Conservation (phyloP, 2,888 invertebrate species). For the Acleris laterana region DNA sequence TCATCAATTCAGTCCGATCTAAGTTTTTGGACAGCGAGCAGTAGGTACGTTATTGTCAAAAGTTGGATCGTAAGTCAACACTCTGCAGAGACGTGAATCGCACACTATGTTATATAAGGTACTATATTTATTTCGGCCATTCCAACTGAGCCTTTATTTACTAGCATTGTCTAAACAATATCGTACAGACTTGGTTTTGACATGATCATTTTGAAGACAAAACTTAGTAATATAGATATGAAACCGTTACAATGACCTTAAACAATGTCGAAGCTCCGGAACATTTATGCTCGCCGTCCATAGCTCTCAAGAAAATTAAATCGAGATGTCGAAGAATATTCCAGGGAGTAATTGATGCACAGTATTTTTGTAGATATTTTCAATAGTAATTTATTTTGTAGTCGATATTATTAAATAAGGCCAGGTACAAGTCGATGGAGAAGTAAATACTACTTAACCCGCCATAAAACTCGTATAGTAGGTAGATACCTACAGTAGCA, state of each 20-base stretch:
- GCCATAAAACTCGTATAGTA: too few species aligned
- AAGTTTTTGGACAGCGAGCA: neutral
- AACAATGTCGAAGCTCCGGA: too few species aligned
- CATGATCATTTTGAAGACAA: too few species aligned
- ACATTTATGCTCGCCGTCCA: neutral
- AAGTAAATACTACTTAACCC: neutral
- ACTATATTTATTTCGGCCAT: too few species aligned
- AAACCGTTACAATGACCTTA: too few species aligned
- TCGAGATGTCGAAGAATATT: neutral
- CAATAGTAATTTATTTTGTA: conserved; percentile 1
- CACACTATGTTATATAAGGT: too few species aligned
- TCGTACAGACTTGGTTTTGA: too few species aligned
- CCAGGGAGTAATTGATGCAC: neutral
- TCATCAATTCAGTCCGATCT: too few species aligned
- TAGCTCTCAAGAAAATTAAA: neutral
- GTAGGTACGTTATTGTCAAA: neutral
- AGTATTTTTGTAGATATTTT: conserved; percentile 14
- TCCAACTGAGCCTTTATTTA: too few species aligned
- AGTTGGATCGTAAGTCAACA: neutral
- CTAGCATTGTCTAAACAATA: too few species aligned
- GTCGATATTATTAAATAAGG: conserved; percentile 9
- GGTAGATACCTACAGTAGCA: too few species aligned
- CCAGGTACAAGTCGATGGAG: neutral
- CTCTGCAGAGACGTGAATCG: neutral
- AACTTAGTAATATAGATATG: too few species aligned